phyloP scores from a whole-genome alignment of 2,113 vertebrate species.

The Panurus biarmicus region DNA sequence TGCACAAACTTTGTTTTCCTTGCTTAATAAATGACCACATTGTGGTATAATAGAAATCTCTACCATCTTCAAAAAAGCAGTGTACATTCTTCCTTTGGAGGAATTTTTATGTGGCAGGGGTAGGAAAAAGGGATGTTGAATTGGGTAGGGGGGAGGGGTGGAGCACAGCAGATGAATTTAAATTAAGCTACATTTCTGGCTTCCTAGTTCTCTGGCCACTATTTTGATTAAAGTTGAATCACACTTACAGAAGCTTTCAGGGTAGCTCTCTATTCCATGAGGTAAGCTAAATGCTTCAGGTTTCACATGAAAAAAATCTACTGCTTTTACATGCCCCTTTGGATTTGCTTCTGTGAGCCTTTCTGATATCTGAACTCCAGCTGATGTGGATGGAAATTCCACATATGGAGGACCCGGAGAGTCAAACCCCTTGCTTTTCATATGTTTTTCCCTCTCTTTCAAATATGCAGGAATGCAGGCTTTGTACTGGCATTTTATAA shows the following conservation, averaged over 20 bases:
- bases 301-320: conserved; percentile 34
- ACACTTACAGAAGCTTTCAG: conserved; percentile 34
- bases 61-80: background rate
- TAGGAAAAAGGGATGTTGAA: background rate
- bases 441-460: background rate
- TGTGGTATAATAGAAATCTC: background rate
- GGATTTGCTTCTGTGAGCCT: background rate
- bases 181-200: background rate
- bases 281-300: conserved; percentile 30
- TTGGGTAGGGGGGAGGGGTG: background rate
- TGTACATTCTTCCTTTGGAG: background rate
- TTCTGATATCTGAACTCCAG: conserved; percentile 3
- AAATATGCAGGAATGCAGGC: conserved; percentile 12
- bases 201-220: background rate
- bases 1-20: conserved; percentile 45
- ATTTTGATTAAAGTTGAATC: conserved; percentile 54
- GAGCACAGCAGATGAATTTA: background rate
- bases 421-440: background rate
- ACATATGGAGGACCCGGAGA: background rate
- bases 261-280: background rate
- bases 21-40: conserved; percentile 41
- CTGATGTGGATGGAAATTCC: conserved; percentile 6
- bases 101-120: background rate
- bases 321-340: background rate
- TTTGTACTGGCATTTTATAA: conserved; percentile 5